Conservation (phyloP, 2,888 invertebrate genomes). For the Opisthograptis luteolata region DNA sequence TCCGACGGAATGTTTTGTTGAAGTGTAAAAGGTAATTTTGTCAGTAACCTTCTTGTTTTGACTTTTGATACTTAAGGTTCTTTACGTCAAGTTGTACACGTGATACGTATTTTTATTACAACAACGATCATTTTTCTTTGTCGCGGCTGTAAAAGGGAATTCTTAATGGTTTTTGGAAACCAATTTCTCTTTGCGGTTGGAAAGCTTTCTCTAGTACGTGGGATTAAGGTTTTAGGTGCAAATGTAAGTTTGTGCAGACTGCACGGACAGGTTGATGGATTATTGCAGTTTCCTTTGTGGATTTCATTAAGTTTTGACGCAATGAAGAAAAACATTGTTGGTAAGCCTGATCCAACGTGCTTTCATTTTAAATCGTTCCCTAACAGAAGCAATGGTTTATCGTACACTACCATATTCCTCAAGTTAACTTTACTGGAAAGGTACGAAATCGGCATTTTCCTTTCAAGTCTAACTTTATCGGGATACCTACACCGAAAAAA, state of each 20-base stretch:
- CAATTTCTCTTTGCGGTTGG: constrained; percentile 49
- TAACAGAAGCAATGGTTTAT: no score
- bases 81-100: constrained; percentile 32
- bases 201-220: constrained; percentile 33
- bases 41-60: constrained; percentile 38
- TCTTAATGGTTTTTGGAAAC: constrained; percentile 56
- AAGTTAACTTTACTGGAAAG: constrained; percentile 1
- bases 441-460: neutral
- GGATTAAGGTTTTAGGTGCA: constrained; percentile 37
- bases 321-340: constrained; percentile 5
- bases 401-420: no score
- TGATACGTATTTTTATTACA: constrained; percentile 39
- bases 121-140: constrained; percentile 47
- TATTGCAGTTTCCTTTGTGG: constrained; percentile 53
- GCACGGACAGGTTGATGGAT: constrained; percentile 71
- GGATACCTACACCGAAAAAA: constrained; percentile 43
- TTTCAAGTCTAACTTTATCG: neutral
- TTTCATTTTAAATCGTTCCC: no score
- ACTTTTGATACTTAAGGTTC: constrained; percentile 35
- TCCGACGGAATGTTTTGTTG: neutral
- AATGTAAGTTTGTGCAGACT: constrained; percentile 51
- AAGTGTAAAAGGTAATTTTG: neutral
- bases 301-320: constrained; percentile 55
- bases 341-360: neutral
- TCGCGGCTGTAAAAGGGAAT: constrained; percentile 33